These are phyloP conservation scores for Pseudococcus longispinus DNA, from an alignment of 2,888 invertebrate genomes.

Conservation along the genomic window DNA sequence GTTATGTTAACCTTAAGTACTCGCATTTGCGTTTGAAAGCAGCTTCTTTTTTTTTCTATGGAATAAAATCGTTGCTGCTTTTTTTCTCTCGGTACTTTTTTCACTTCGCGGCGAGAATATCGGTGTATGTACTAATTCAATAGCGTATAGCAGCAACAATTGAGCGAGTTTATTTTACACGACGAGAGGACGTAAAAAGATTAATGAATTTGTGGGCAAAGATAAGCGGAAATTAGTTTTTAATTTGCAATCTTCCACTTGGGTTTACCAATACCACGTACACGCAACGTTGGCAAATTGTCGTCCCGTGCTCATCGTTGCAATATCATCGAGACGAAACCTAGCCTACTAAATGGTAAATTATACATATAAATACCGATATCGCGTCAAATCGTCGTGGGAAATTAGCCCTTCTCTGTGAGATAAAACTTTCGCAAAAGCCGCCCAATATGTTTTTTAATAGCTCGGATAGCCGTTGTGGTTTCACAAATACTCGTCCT, in stretches of 20 bases:
- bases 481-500: not conserved
- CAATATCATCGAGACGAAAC: not conserved
- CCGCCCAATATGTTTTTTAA: constrained; percentile 4
- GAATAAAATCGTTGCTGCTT: constrained; percentile 21
- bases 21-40: constrained; percentile 35
- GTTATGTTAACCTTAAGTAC: constrained; percentile 43
- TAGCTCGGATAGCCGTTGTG: not conserved
- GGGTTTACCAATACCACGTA: not conserved
- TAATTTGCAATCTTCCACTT: not conserved
- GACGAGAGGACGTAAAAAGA: not conserved
- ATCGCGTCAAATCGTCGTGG: not conserved
- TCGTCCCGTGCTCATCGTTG: not conserved
- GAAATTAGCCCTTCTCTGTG: not conserved
- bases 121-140: constrained; percentile 42
- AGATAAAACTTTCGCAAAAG: not conserved
- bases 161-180: constrained; percentile 8
- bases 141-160: constrained; percentile 25
- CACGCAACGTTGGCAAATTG: not conserved
- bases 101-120: not conserved
- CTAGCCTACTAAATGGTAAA: not conserved
- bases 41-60: not conserved
- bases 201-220: not conserved
- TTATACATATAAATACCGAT: not conserved
- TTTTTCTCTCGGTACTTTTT: not conserved
- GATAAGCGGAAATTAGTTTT: constrained; percentile 17